Conservation (phyloP, 2,888 invertebrate genomes). For the Gisinianus flammeolus region DNA sequence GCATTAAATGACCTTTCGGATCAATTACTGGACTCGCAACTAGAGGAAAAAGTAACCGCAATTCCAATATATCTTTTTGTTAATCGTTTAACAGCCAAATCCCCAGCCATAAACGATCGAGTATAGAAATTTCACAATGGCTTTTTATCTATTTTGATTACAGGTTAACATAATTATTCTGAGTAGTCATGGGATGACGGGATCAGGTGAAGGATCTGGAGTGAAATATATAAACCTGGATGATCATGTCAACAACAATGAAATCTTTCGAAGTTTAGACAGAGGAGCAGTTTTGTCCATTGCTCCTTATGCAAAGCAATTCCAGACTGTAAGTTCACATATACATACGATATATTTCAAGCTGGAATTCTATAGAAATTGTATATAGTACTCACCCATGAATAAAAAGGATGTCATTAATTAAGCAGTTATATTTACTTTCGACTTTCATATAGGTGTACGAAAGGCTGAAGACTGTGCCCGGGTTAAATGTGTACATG, state of each 20-base stretch:
- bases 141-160: slow-evolving; percentile 34
- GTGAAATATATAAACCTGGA: slow-evolving; percentile 59
- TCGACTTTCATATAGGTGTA: slow-evolving; percentile 58
- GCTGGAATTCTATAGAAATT: not conserved
- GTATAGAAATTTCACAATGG: slow-evolving; percentile 5
- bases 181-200: slow-evolving; percentile 62
- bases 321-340: slow-evolving; percentile 49
- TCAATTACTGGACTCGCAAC: slow-evolving; percentile 58
- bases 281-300: slow-evolving; percentile 59
- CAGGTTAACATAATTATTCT: slow-evolving; percentile 61
- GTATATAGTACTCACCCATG: not conserved
- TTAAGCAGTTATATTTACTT: slow-evolving; percentile 23
- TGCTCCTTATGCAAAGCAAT: slow-evolving; percentile 54
- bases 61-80: too few relatives aligned
- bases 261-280: slow-evolving; percentile 59
- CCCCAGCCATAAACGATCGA: not conserved
- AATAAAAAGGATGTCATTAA: too few relatives aligned
- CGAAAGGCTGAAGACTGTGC: slow-evolving; percentile 53
- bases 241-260: slow-evolving; percentile 57
- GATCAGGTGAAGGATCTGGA: slow-evolving; percentile 57
- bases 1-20: slow-evolving; percentile 59
- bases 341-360: not conserved
- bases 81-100: too few relatives aligned
- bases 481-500: slow-evolving; percentile 60
- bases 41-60: slow-evolving; percentile 58